Evolutionary conservation across 2,888 invertebrate species (phyloP), one percentile per base, ranked within the genome.

Genomic region (Rhagonycha lutea): DNA sequence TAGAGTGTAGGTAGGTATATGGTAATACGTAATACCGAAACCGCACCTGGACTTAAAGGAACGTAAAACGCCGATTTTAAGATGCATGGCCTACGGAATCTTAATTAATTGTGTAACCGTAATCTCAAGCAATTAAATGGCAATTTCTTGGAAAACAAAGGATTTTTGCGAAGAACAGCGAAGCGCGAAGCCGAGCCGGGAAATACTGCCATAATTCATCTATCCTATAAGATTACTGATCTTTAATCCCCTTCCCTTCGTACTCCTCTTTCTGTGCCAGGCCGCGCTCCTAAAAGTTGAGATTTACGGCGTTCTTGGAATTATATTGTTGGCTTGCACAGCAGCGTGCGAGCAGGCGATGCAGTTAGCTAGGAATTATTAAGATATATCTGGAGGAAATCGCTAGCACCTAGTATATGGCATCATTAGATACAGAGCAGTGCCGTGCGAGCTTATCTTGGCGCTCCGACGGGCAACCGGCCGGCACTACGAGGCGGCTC

Each of bases 161-260:
- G 87, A 87, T 87, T 87, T 88, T 87, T 87, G 86, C 85, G 84
- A 82, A 83, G 83, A 85, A 82, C 81, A 83, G 82, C 83, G 82
- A 81, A 83, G 83, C 84, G 82, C 83, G 84, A 82, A 84, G 83
- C 84, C 85, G 85, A 85, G 85, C 84, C 84, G 86, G 86, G 84
- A 87, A 88, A 90, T 89, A 86, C 86, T 86, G 87, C 90, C 91
- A 92, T 92, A 92, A 92, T 89, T 92, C 92, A 92, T 92, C 91
- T 89, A 89, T 88, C 88, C 89, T 90, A 91, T 91, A 90, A 92
- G 92, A 92, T 92, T 92, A 92, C 92, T 92, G 92, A 92, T 92
- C 92, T 92, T 92, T 92, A 92, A 92, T 92, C 92, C 92, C 91
- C 91, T 91, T 90, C 89, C 89, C 86, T 86, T 85, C 85, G 83